Evolutionary conservation across 1,140 invertebrate species (phyloP).

Genomic region (Pogonomyrmex barbatus): DNA sequence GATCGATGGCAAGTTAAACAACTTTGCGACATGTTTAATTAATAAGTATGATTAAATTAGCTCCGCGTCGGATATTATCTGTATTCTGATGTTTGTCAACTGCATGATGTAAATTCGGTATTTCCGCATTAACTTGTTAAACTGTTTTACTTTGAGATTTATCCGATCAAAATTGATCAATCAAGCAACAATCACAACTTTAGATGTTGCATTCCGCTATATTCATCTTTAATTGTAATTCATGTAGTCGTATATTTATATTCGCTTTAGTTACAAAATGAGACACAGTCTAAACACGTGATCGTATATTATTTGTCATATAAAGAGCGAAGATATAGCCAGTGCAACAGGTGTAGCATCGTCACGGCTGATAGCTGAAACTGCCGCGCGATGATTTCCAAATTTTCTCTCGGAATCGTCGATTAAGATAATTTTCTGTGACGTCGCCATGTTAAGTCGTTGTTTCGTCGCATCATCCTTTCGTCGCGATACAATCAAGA

Average conservation of each 20-base stretch:
- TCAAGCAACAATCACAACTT: background rate
- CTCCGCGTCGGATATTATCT: background rate
- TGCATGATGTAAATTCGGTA: background rate
- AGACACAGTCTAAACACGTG: background rate
- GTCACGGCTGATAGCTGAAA: background rate
- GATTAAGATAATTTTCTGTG: background rate
- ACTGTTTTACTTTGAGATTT: background rate
- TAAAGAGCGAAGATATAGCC: slow-evolving; percentile 4
- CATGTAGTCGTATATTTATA: background rate
- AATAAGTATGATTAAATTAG: slow-evolving; percentile 1
- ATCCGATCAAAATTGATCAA: background rate
- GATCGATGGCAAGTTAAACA: background rate
- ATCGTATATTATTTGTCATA: background rate
- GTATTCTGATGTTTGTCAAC: background rate
- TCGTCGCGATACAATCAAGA: background rate
- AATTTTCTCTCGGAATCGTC: background rate
- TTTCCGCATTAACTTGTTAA: background rate
- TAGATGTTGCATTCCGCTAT: background rate
- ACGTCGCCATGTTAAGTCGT: background rate
- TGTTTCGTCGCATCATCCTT: background rate
- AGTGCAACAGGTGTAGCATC: slow-evolving; percentile 11
- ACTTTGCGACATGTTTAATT: background rate
- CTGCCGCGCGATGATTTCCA: slow-evolving; percentile 1
- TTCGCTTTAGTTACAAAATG: background rate
- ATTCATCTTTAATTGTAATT: background rate